Base-by-base conservation (phyloP, 2,888 invertebrate genomes). In the Dexiosoma caninum region DNA sequence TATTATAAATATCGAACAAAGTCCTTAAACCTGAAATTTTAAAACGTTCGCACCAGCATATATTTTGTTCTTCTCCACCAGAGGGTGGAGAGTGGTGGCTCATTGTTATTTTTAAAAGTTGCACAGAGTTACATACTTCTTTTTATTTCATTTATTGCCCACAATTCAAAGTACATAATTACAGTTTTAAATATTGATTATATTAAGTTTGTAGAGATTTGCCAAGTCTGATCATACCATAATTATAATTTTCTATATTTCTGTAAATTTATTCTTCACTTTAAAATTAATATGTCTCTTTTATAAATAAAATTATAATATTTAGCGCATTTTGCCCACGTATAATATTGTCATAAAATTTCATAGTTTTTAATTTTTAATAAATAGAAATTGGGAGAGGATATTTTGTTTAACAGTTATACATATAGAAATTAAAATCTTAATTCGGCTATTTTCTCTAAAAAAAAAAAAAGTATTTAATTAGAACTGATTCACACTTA, bases 271-370 rank as follows among this genome's bases (percentile, higher is more conserved):
- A 27, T 53, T 0, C 5, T 30, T 16, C 21, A 21, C 21, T 51
- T 51, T 27, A 51, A n/a, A 51, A 27, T 49, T 49, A 23, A n/a
- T 19, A 30, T 35, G 10, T 35, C 37, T 23, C 16, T 14, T 12
- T 69, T 51, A 40, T 14, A 44, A 62, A 49, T 62, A 35, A 74
- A 66, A 67, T 19, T 16, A 67, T 64, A 74, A 49, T 16, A 55
- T 62, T 53, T 55, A 70, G 69, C 40, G 35, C 6, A 35, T 44
- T 49, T 64, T 72, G 21, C 71, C 57, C 16, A 69, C 57, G 59
- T 66, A 60, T 53, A 55, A 74, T 77, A 81, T 81, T 81, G 80
- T 81, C 80, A 60, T 76, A 49, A 72, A 62, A 67, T 76, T 79
- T 67, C 66, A 40, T 53, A 53, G 46, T 19, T 44, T 40, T 59